These are phyloP conservation scores for Varecia variegata DNA, from an alignment of 2,797 vertebrate genomes.

Conservation along the genomic window DNA sequence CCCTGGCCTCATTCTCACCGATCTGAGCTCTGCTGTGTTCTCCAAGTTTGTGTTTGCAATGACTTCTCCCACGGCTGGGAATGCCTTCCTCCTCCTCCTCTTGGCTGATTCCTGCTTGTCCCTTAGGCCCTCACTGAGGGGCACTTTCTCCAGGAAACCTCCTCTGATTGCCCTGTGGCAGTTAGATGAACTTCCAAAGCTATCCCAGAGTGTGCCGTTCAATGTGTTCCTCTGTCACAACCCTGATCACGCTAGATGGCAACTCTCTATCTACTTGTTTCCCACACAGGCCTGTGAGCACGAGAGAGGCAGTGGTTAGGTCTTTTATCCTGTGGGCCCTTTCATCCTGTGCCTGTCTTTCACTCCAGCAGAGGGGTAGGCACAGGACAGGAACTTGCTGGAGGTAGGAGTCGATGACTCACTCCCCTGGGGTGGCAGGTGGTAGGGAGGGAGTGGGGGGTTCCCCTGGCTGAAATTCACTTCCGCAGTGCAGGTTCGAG, in stretches of 20 bases:
- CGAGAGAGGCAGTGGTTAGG: neutral
- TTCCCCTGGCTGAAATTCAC: neutral
- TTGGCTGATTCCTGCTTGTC: neutral
- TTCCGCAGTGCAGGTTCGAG: too few species aligned
- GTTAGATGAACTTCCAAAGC: neutral
- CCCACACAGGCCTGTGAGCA: neutral
- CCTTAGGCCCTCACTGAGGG: neutral
- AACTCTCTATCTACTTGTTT: neutral
- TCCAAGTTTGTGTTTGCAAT: neutral
- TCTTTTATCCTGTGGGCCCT: neutral
- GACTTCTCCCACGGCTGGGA: neutral
- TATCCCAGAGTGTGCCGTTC: neutral
- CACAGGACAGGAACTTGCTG: neutral
- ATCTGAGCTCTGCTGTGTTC: neutral
- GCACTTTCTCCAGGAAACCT: neutral
- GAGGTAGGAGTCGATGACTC: neutral
- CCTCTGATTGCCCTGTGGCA: fast-evolving
- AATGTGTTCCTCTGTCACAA: neutral
- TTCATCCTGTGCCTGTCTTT: neutral
- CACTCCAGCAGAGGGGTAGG: neutral
- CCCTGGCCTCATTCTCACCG: fast-evolving
- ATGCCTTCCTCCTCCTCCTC: neutral
- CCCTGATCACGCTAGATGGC: fast-evolving
- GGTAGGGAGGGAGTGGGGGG: fast-evolving
- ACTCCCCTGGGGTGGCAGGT: neutral